Base-by-base conservation (phyloP, 2,797 vertebrate species). In the Catharus ustulatus region DNA sequence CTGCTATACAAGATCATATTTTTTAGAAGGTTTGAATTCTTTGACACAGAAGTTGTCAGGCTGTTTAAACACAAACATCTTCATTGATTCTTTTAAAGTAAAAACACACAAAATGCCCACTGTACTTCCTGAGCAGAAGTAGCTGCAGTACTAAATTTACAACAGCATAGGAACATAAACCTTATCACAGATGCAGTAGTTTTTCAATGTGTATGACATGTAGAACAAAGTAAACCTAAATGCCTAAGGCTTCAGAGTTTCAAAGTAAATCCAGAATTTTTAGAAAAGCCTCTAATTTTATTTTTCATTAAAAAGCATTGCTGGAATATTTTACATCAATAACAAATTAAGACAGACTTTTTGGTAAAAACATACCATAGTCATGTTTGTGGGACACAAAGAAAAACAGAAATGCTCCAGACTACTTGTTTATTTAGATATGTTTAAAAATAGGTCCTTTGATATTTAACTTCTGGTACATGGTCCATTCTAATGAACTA, bases 401-500 rank as follows among this genome's bases (percentile, higher is more conserved):
- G 23, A 74, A 66, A 91, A 94, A 84, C 11, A 38, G 18, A 91
- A 88, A 55, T 46, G 4, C 32, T 93, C 76, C 63, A 78, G 64
- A 81, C 36, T 13, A 73, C 18, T 82, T 95, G 71, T 84, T 95
- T 91, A 86, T 93, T 93, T 95, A 74, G 36, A 84, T 86, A 78
- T 4, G 66, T 36, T 93, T 93, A 94, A 96, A 96, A 95, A 92
- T 90, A 94, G 77, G 18, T 81, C 76, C 66, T 94, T 94, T 81
- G 85, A 95, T 94, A 94, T 78, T 94, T 87, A 84, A 63, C 32
- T 91, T 69, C 45, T 84, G 88, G 62, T 72, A 88, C 3, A 4
- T 10, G 7, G 43, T 67, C 59, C 55, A 79, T 79, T 91, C 91
- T 86, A 78, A 74, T 51, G n/a, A 85, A 71, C 21, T 64, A 51